Conservation (phyloP, 2,113 vertebrate genomes). For the Amphiprion percula region DNA sequence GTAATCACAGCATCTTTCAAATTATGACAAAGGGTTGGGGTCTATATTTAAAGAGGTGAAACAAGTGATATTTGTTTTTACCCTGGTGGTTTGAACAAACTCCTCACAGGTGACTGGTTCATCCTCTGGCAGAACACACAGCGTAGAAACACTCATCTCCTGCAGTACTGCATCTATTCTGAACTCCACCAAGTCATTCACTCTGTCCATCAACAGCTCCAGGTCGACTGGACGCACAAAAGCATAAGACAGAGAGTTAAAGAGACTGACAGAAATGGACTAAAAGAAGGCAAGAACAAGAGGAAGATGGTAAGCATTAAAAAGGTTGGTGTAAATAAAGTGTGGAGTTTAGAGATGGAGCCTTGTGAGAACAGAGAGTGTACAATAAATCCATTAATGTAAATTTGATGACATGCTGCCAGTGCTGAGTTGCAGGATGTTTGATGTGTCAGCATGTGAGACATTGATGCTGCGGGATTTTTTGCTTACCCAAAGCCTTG, state of each 20-base stretch:
- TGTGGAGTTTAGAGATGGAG: background rate
- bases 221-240: conserved; percentile 81
- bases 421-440: conserved; percentile 35
- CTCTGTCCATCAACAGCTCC: conserved; percentile 89
- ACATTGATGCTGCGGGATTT: conserved; percentile 9
- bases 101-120: conserved; percentile 90
- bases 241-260: background rate
- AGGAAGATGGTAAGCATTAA: background rate
- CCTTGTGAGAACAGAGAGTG: background rate
- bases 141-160: conserved; percentile 86
- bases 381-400: conserved; percentile 25
- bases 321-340: background rate
- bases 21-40: background rate
- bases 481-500: conserved; percentile 86
- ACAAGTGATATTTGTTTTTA: conserved; percentile 40
- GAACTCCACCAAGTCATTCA: conserved; percentile 91
- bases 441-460: conserved; percentile 14
- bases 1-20: conserved; percentile 10
- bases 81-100: conserved; percentile 88
- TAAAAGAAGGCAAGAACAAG: background rate
- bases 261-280: background rate
- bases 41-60: too few species aligned
- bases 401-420: conserved; percentile 25
- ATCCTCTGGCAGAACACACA: conserved; percentile 90
- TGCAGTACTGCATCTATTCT: conserved; percentile 90